phyloP scores from a whole-genome alignment of 2,888 invertebrate species.

The Hirtodrosophila alboralis region DNA sequence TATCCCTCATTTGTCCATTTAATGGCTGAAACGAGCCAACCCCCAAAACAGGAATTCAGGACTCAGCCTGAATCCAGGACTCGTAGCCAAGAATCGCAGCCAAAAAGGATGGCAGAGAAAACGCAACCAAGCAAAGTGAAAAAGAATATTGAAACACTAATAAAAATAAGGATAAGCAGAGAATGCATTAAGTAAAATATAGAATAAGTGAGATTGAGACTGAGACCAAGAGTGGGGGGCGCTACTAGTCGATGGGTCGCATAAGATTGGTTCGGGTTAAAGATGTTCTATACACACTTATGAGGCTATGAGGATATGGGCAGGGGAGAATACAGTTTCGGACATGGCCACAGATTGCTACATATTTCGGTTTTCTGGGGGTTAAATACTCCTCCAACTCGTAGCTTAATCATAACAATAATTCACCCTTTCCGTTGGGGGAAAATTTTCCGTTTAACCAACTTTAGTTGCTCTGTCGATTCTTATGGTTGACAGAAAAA shows the following conservation, averaged over 20 bases:
- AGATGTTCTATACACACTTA: conserved; percentile 31
- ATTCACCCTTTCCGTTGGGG: conserved; percentile 75
- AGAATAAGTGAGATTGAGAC: conserved; percentile 76
- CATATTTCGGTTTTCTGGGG: conserved; percentile 27
- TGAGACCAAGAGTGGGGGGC: too few relatives aligned
- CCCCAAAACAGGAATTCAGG: conserved; percentile 34
- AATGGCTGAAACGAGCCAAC: conserved; percentile 81
- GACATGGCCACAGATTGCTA: conserved; percentile 46
- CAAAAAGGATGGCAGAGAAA: conserved; percentile 65
- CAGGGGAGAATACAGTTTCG: conserved; percentile 1
- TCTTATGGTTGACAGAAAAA: conserved; percentile 11
- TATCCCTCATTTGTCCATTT: conserved; percentile 83
- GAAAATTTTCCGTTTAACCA: conserved; percentile 37
- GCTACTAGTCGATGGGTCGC: conserved; percentile 47
- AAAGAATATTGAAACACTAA: conserved; percentile 81
- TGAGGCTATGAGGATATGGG: conserved; percentile 1
- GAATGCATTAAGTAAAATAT: conserved; percentile 81
- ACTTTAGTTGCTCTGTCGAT: conserved; percentile 34
- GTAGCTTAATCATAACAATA: conserved; percentile 76
- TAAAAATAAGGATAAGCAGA: conserved; percentile 80
- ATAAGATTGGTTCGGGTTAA: conserved; percentile 51
- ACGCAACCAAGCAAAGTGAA: conserved; percentile 78
- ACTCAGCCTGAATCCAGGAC: conserved; percentile 22
- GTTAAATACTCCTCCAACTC: conserved; percentile 15
- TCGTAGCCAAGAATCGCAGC: conserved; percentile 45